Base-by-base conservation (phyloP, 2,888 invertebrate species). In the Xylocampa areola region DNA sequence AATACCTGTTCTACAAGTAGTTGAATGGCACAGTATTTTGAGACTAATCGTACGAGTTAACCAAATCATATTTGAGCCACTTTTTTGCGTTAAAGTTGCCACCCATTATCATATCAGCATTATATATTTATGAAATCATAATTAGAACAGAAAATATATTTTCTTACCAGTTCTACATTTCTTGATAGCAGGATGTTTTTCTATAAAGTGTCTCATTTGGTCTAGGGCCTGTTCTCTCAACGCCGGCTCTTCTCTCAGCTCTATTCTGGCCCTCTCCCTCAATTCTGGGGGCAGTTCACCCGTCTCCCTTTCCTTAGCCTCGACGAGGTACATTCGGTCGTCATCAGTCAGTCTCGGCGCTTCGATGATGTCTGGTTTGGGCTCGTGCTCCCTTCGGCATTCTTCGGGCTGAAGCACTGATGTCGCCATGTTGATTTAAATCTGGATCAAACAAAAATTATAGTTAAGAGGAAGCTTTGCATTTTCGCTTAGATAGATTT, bases 131-230 rank as follows among this genome's bases (percentile, higher is more conserved):
- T 1, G 1, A 25, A 8, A n/a, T n/a, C 23, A 23, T 8, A 37
- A 23, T 30, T 30, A 30, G 6, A 6, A 30, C 13, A 13, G 14
- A 11, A n/a, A n/a, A 10, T 2, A 14, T 4, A 4, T 6, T 11
- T 27, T 13, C 86, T 86, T 78, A 96, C 96, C 96, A 65, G 97
- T 97, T 63, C 98, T 95, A 85, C 98, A 98, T 77, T 95, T 96
- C 77, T 95, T 96, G 69, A 98, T 98, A 51, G 96, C 95, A 0
- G 97, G 96, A 90, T 98, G 97, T 85, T 97, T 97, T 41, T 94
- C 92, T 66, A 98, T 97, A 95, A 97, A 98, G 72, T 97, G 96
- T 47, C 97, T 94, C 92, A 98, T 95, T 82, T 97, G 97, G 8
- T 95, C 91, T 76, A 98, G 80, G 0, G 97, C 96, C 73, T 97